Evolutionary conservation across 2,113 vertebrate species (phyloP), one percentile per base, ranked within the genome.

Genomic region (Syrmaticus mikado): DNA sequence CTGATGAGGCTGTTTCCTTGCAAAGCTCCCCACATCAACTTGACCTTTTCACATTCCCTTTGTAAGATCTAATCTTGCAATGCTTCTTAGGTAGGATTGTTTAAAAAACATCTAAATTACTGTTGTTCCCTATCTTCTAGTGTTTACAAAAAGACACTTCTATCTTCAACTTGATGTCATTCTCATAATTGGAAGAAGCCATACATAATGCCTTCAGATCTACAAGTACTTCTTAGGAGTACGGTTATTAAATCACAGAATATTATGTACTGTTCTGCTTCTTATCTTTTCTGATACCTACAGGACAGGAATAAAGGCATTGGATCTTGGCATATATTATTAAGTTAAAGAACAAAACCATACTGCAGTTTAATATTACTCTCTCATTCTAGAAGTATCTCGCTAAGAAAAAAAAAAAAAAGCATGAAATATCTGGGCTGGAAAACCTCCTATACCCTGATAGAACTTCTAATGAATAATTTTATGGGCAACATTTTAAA

Each of bases 71-170:
- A 70, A 90, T 95, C 88, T 90, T 12, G 9, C 80, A 65, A 86
- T 50, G 43, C 90, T 96, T 73, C 94, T 89, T 89, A 89, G 77
- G 86, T 87, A 85, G 66, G 66, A 86, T 86, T 96, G 96, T 96
- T 96, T 96, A 94, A 94, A 86, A 95, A 96, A 96, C 94, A 96
- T 92, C 92, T 94, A 96, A 96, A 96, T 96, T 95, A 70, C 89
- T 92, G 92, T 94, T 95, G 92, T 93, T 87, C 94, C 94, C 83
- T 66, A 75, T 24, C 43, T 93, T 96, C 86, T 94, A 95, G 95
- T 95, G 96, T 96, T 96, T 96, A 95, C 86, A 1, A 92, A 85
- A 91, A 94, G 81, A 88, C 89, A 90, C 88, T 96, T 95, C 90
- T 93, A 20, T 12, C 70, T 78, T 90, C 94, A 89, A 73, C 81